Base-by-base conservation (phyloP, 1,140 invertebrate genomes). In the Tetramorium alpestre region DNA sequence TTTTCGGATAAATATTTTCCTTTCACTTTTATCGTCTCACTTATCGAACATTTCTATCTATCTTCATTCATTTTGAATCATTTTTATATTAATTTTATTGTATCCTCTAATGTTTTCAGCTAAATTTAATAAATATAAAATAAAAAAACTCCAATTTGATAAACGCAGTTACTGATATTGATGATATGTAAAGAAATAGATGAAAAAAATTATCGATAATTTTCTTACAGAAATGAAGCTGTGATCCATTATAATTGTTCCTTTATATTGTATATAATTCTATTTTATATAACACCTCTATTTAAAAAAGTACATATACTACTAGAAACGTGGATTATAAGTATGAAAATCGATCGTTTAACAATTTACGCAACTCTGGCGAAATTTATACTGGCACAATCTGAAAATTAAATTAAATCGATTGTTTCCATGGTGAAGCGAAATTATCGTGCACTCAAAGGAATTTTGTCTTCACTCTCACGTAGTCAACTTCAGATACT, bases 1-100 rank as follows among this genome's bases (percentile, higher is more conserved):
- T 85, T 88, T 90, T 88, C 44, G 80, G 70, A 18, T 73, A 25
- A 84, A 49, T 8, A 75, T 33, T 16, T 69, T 69, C 38, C n/a
- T 38, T 49, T 60, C n/a, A 54, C n/a, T 72, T 72, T 73, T 33
- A 41, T 60, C 18, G 11, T 22, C 6, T 18, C 13, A 70, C 22
- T 28, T 44, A 6, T 22, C 11, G 13, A 41, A 62, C 56, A 33
- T 65, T 3, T 51, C 11, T 18, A 54, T 0, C n/a, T 56, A 13
- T 25, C 16, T 13, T 62, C 3, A n/a, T 25, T n/a, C 22, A 49
- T 49, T 64, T 64, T 5, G 16, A 28, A n/a, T 1, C 3, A 49
- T 5, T 33, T 33, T 33, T 33, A 4, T 33, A 33, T 33, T 28
- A 2, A 28, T 33, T 78, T 51, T 56, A 51, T 1, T 22, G 0